A percentile compares a stretch with the other conserved stretches of the same genome.
phyloP scores from a whole-genome alignment of 2,888 invertebrate species.

The Polia nebulosa region DNA sequence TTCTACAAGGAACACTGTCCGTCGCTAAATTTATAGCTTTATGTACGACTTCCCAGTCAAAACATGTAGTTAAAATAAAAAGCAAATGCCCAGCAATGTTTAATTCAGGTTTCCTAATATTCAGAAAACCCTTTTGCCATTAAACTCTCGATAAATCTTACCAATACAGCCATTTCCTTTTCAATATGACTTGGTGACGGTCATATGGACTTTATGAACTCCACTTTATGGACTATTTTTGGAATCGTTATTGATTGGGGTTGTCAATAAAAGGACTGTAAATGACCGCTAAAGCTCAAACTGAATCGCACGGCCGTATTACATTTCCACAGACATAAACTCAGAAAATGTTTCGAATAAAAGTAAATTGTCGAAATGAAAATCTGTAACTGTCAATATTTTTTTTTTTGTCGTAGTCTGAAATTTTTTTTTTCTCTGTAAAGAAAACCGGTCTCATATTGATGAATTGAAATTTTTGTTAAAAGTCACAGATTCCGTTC shows the following conservation, averaged over 20 bases:
- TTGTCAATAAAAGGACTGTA: slow-evolving; percentile 35
- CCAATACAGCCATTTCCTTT: not conserved
- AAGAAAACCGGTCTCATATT: not conserved
- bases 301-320: not conserved
- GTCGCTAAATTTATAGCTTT: not conserved
- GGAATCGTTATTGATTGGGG: slow-evolving; percentile 21
- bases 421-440: too few species aligned
- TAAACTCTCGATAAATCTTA: not conserved
- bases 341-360: not conserved
- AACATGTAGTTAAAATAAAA: not conserved
- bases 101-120: not conserved
- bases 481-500: not conserved
- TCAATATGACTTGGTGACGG: slow-evolving; percentile 12
- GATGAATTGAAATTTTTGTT: not conserved
- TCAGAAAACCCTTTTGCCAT: not conserved
- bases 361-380: not conserved
- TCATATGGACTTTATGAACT: not conserved
- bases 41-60: not conserved
- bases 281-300: slow-evolving; percentile 1
- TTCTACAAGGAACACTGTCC: not conserved
- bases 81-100: too few species aligned
- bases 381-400: not conserved
- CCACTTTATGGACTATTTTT: slow-evolving; percentile 21
- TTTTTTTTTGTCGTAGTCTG: not conserved
- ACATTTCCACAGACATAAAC: not conserved